Conservation (phyloP, 2,113 vertebrate genomes). For the Hypanus sabinus region DNA sequence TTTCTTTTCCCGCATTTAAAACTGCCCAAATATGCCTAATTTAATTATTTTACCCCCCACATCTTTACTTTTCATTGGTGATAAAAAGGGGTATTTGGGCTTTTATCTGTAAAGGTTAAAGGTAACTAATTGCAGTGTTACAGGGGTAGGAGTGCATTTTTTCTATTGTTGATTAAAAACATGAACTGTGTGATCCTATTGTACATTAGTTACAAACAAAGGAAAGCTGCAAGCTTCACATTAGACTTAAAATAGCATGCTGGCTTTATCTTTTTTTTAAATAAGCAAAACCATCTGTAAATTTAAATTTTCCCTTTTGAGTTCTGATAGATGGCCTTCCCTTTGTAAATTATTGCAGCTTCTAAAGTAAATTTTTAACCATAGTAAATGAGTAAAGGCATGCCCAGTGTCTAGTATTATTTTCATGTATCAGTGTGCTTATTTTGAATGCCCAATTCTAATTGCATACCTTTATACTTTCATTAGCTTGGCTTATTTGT, state of each 20-base stretch:
- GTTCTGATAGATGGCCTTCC: not conserved
- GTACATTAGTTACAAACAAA: conserved; percentile 28
- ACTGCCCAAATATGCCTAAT: conserved; percentile 22
- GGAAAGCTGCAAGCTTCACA: conserved; percentile 4
- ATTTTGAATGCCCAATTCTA: not conserved
- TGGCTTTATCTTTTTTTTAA: too few species aligned
- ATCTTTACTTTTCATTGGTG: conserved; percentile 26
- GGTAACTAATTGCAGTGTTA: conserved; percentile 29
- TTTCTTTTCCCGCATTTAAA: conserved; percentile 34
- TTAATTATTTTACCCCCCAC: conserved; percentile 35
- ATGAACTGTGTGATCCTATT: conserved; percentile 29
- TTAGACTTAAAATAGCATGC: conserved; percentile 5
- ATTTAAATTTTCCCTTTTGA: conserved; percentile 1
- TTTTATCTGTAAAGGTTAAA: conserved; percentile 31
- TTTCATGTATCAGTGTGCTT: not conserved
- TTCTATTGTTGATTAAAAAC: conserved; percentile 31
- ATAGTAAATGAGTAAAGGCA: not conserved
- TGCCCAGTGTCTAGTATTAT: not conserved
- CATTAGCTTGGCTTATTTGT: not conserved
- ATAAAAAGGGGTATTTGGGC: conserved; percentile 35
- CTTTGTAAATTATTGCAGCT: conserved; percentile 19
- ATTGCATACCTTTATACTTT: not conserved
- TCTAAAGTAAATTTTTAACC: not conserved
- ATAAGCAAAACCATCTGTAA: conserved; percentile 3
- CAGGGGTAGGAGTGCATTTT: conserved; percentile 30